These are phyloP conservation scores for Thereva unica DNA, from an alignment of 2,888 invertebrate species.

Conservation along the genomic window DNA sequence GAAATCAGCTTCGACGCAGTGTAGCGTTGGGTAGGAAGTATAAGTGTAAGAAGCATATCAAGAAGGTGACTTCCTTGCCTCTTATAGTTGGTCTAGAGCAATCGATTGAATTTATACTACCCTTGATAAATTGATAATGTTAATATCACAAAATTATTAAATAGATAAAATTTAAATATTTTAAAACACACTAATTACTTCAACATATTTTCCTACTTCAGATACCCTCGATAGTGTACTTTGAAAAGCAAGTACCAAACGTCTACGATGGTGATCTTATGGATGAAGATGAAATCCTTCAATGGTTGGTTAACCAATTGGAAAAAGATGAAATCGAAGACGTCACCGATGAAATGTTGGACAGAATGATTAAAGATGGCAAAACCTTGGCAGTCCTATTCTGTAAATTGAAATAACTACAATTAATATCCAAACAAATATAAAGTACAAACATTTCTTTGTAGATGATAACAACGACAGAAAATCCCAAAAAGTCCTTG, in stretches of 20 bases:
- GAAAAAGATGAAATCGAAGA: constrained; percentile 94
- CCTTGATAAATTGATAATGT: no score
- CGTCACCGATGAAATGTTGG: constrained; percentile 92
- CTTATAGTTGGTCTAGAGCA: no score
- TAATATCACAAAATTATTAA: no score
- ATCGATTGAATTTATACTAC: no score
- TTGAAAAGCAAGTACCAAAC: constrained; percentile 91
- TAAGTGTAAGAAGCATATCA: no score
- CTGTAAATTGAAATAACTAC: constrained; percentile 63
- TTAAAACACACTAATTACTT: not conserved
- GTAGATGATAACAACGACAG: constrained; percentile 87
- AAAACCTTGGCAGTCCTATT: constrained; percentile 88
- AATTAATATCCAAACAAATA: not conserved
- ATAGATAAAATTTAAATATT: no score
- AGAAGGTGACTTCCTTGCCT: no score
- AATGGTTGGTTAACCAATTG: constrained; percentile 84
- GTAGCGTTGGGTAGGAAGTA: no score
- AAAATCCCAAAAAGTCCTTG: constrained; percentile 81
- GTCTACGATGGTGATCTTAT: constrained; percentile 90
- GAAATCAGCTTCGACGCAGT: no score
- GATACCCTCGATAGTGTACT: constrained; percentile 86
- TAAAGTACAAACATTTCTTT: constrained; percentile 1
- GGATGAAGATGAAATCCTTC: constrained; percentile 85
- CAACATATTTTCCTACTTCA: constrained; percentile 40
- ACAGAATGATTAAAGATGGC: constrained; percentile 84